Base-by-base conservation (phyloP, 2,888 invertebrate genomes). In the Patella depressa region DNA sequence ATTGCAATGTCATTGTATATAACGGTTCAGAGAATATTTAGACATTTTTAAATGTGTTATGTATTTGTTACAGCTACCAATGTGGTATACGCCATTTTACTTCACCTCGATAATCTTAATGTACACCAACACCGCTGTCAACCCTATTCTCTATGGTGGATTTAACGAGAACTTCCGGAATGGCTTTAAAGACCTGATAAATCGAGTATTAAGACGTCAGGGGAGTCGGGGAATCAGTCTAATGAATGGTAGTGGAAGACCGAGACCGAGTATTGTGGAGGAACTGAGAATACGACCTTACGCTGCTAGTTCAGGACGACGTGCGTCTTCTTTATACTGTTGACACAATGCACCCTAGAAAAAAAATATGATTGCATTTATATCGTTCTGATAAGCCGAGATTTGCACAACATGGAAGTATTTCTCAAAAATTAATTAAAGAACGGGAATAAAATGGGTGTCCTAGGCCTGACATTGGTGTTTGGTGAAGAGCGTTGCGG, bases 101-200 rank as follows among this genome's bases (percentile, higher is more conserved):
- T 89, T 88, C 79, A 83, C 85, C 11, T 85, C 88, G 14, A 86
- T 88, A 15, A 80, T 84, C n/a, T 80, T 89, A 71, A 78, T 88
- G 83, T 88, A 88, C 78, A 84, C 86, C 9, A 88, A 89, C 83
- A 86, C 87, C 53, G 86, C 87, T 34, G 80, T 88, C 69, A 89
- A 89, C 75, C 89, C 89, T 0, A 84, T 89, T 71, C 80, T 89
- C 15, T 89, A 89, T 76, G 87, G 85, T 2, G 88, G 88, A 5
- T 79, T 88, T 71, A 89, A 89, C 81, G 86, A 88, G 54, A 88
- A 84, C 74, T 89, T 89, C 80, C 80, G 87, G 19, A 83, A 76
- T 15, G 88, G 86, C 11, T 86, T 88, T 71, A 82, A 81, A 53
- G 82, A 85, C 72, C 81, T 87, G n/a, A 76, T 88, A 11, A 83